A percentile compares a stretch with the other conserved stretches of the same genome.
phyloP scores from a whole-genome alignment of 1,140 invertebrate species.

The Oedothorax gibbosus region DNA sequence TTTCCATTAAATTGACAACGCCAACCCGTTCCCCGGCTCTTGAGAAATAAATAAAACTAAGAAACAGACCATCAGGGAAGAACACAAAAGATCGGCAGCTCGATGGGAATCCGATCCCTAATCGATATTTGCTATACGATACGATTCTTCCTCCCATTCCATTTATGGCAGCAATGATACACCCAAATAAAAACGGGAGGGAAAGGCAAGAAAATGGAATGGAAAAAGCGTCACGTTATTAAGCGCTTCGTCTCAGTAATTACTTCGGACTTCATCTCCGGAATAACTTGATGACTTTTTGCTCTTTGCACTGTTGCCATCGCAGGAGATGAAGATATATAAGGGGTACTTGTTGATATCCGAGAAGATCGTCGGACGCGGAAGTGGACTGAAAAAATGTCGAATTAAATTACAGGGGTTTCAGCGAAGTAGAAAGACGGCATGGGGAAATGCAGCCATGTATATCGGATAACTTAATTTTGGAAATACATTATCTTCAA shows the following conservation, averaged over 20 bases:
- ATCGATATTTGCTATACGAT: constrained; percentile 2
- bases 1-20: background rate
- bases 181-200: background rate
- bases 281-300: constrained; percentile 9
- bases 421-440: no score
- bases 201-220: background rate
- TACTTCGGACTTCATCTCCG: constrained; percentile 28
- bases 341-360: constrained; percentile 19
- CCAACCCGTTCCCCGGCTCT: background rate
- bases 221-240: background rate
- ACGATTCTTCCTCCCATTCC: background rate
- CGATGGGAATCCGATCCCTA: background rate
- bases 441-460: no score
- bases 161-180: background rate
- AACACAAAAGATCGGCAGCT: background rate
- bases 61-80: background rate
- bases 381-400: no score
- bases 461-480: no score
- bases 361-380: background rate
- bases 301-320: background rate
- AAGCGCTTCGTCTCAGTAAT: constrained; percentile 16
- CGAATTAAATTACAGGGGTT: no score
- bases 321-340: background rate
- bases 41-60: no score
- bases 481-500: no score